Evolutionary conservation across 2,888 invertebrate genomes (phyloP).

Genomic region (Imbricaverruca yamaguchii): DNA sequence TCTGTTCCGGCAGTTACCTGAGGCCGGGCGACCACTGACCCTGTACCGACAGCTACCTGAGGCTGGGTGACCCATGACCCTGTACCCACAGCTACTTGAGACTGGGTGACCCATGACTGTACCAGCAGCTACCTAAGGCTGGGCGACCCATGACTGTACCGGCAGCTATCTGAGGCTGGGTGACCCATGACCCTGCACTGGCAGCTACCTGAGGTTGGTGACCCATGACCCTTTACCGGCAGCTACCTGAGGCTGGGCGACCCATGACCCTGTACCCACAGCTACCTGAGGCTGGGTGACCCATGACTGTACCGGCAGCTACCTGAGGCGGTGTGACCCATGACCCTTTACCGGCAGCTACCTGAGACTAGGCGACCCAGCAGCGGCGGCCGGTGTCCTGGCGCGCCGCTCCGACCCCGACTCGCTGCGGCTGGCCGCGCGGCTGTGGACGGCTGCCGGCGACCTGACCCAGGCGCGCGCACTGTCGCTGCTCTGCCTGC

Average conservation of each 20-base stretch:
- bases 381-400: neutral
- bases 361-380: neutral
- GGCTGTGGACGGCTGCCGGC: neutral
- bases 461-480: neutral
- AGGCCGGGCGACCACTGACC: too few relatives aligned
- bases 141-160: too few relatives aligned
- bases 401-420: neutral
- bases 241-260: neutral
- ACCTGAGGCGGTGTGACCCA: neutral
- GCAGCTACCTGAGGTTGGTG: neutral
- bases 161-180: too few relatives aligned
- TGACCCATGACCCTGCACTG: too few relatives aligned
- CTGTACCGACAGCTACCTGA: neutral
- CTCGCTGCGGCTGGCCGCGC: conserved; percentile 1
- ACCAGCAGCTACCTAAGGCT: neutral
- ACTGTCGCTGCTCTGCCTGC: neutral
- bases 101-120: neutral
- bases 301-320: neutral
- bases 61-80: neutral
- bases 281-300: neutral
- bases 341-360: neutral
- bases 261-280: neutral
- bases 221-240: neutral
- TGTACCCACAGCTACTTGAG: neutral
- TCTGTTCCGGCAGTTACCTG: too few relatives aligned